These are phyloP conservation scores for Xestobium rufovillosum DNA, from an alignment of 2,888 invertebrate species.

Conservation along the genomic window DNA sequence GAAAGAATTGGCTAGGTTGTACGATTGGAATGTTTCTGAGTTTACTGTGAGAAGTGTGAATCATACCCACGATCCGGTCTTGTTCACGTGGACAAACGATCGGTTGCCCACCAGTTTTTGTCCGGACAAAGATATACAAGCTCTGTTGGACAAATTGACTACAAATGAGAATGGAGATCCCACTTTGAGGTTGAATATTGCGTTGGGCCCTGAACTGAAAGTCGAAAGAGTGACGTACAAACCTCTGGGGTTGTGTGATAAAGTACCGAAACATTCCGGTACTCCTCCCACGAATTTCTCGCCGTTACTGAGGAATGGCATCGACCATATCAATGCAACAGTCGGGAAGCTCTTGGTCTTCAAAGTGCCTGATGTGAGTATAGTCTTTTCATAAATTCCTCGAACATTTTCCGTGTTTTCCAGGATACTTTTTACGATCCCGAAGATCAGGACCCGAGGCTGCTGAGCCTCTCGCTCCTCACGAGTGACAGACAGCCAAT, in stretches of 20 bases:
- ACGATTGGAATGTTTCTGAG: constrained; percentile 53
- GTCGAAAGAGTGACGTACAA: constrained; percentile 59
- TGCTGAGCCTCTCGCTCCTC: constrained; percentile 64
- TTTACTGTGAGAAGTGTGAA: constrained; percentile 64
- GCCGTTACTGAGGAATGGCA: constrained; percentile 75
- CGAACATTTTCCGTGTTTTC: constrained; percentile 27
- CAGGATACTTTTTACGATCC: constrained; percentile 86
- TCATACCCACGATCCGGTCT: constrained; percentile 51
- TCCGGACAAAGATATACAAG: too few relatives aligned
- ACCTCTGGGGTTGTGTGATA: constrained; percentile 62
- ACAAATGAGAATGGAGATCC: constrained; percentile 53
- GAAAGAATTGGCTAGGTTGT: constrained; percentile 51
- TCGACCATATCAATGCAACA: constrained; percentile 75
- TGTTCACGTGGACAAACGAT: constrained; percentile 81
- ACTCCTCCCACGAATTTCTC: constrained; percentile 55
- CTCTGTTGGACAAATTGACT: too few relatives aligned
- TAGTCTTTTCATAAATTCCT: constrained; percentile 7
- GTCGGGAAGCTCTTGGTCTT: constrained; percentile 75
- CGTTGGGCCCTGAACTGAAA: constrained; percentile 58
- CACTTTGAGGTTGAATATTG: constrained; percentile 51
- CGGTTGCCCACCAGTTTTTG: constrained; percentile 72
- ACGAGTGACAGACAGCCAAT: constrained; percentile 64
- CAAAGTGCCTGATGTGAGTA: constrained; percentile 67
- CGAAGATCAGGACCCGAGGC: constrained; percentile 70
- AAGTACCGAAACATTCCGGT: constrained; percentile 40